Evolutionary conservation across 2,888 invertebrate species (phyloP).

Genomic region (Xanthia icteritia): DNA sequence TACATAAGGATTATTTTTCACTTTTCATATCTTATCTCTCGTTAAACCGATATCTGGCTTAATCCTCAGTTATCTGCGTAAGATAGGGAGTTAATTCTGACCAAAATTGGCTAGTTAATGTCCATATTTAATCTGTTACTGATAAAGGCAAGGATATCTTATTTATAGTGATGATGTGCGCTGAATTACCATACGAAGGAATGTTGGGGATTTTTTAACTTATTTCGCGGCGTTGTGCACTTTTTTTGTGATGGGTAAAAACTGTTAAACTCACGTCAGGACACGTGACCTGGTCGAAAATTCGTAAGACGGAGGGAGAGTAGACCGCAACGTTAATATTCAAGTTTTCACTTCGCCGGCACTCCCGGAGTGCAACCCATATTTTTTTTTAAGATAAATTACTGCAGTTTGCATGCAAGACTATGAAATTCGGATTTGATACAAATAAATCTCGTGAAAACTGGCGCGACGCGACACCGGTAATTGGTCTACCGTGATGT

Average conservation of each 20-base stretch:
- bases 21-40: conserved; percentile 39
- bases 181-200: neutral
- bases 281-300: too few relatives aligned
- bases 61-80: conserved; percentile 43
- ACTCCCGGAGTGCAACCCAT: too few relatives aligned
- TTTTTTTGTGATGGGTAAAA: too few relatives aligned
- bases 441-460: neutral
- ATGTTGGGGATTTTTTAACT: neutral
- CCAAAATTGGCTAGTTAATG: conserved; percentile 51
- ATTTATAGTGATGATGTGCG: conserved; percentile 33
- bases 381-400: neutral
- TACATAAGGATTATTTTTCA: conserved; percentile 35
- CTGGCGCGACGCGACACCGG: too few relatives aligned
- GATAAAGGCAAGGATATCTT: conserved; percentile 46
- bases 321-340: too few relatives aligned
- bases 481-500: too few relatives aligned
- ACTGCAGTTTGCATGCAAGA: neutral
- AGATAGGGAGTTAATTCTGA: conserved; percentile 48
- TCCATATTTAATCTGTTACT: conserved; percentile 45
- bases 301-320: too few relatives aligned
- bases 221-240: too few relatives aligned
- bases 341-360: too few relatives aligned
- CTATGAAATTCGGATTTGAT: neutral
- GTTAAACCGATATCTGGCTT: conserved; percentile 51
- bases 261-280: too few relatives aligned